These are phyloP conservation scores for Drosophila falleni DNA, from an alignment of 2,888 invertebrate species.

Conservation along the genomic window DNA sequence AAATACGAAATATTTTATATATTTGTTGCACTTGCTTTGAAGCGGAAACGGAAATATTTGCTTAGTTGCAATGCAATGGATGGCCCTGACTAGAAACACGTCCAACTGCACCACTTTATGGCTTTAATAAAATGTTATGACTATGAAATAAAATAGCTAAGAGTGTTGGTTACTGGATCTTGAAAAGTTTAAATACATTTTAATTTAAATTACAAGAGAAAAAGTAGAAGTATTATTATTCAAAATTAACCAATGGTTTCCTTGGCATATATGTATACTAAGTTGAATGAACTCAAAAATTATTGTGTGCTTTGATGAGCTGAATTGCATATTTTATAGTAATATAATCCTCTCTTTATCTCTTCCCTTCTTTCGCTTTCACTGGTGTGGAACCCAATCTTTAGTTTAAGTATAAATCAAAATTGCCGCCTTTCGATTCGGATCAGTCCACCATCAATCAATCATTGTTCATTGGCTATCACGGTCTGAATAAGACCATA, in stretches of 20 bases:
- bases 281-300: constrained; percentile 42
- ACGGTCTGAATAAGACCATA: constrained; percentile 46
- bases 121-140: constrained; percentile 20
- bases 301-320: constrained; percentile 2
- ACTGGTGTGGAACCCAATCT: background rate
- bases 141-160: background rate
- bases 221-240: background rate
- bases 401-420: constrained; percentile 68
- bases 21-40: background rate
- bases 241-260: background rate
- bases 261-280: background rate
- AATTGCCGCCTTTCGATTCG: constrained; percentile 49
- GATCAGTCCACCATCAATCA: constrained; percentile 66
- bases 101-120: constrained; percentile 9
- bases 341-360: constrained; percentile 5
- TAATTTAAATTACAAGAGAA: background rate
- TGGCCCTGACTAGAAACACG: constrained; percentile 21
- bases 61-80: constrained; percentile 30
- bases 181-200: background rate
- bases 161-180: background rate
- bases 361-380: background rate
- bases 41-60: constrained; percentile 59
- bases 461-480: constrained; percentile 58
- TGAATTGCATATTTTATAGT: constrained; percentile 24
- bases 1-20: constrained; percentile 20